A percentile compares a stretch with the other conserved stretches of the same genome.
Evolutionary conservation across 2,113 vertebrate genomes (phyloP).

Genomic region (Cyprinus carpio): DNA sequence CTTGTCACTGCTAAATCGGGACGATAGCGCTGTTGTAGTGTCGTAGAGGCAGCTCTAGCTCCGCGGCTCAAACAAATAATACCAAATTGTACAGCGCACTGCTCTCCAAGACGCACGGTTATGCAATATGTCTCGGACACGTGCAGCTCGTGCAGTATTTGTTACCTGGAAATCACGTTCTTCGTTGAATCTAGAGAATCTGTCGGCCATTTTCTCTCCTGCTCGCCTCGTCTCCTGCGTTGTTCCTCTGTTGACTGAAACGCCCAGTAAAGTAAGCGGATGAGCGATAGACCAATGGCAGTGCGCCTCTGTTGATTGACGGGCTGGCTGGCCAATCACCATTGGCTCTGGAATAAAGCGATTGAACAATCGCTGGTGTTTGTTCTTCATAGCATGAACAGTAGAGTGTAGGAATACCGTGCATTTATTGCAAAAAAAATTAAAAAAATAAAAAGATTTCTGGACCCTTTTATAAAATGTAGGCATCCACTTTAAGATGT

Average conservation of each 20-base stretch:
- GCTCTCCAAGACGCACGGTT: too few species aligned
- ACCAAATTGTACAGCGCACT: background rate
- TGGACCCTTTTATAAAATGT: background rate
- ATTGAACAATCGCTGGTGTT: background rate
- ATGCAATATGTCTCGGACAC: too few species aligned
- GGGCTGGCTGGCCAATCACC: constrained; percentile 38
- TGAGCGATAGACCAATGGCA: constrained; percentile 40
- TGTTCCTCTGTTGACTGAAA: constrained; percentile 42
- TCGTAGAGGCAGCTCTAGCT: background rate
- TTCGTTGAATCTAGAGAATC: constrained; percentile 98
- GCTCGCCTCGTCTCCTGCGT: constrained; percentile 67
- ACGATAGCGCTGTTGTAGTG: background rate
- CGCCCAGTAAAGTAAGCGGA: constrained; percentile 46
- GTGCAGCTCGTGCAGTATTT: background rate
- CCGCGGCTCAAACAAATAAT: background rate
- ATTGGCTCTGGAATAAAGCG: background rate
- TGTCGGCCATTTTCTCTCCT: constrained; percentile 94
- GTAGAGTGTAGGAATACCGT: background rate
- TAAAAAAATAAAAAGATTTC: background rate
- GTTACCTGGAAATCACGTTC: constrained; percentile 98
- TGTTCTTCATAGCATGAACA: background rate
- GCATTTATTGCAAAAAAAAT: background rate
- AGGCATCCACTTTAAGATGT: background rate
- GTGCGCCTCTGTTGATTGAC: constrained; percentile 26
- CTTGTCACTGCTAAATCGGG: constrained; percentile 30